Base-by-base conservation (phyloP, 2,888 invertebrate genomes). In the Drosophila suboccidentalis region DNA sequence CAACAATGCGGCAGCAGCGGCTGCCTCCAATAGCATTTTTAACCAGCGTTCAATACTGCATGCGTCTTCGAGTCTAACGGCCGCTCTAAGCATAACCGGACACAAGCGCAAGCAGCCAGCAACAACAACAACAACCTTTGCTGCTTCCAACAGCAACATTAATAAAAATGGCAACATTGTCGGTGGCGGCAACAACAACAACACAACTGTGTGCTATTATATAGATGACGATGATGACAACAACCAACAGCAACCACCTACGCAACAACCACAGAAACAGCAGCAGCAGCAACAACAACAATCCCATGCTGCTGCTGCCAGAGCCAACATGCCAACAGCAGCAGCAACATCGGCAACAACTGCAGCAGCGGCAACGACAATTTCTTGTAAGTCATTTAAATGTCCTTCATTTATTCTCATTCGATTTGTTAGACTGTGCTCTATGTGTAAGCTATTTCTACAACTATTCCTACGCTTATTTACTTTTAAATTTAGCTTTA, bases 381-480 rank as follows among this genome's bases (percentile, higher is more conserved):
- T 92, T 92, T 92, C 92, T 92, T 92, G 92, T 92, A 92, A 92
- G 92, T 92, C 89, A 85, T 55, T 68, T 50, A 59, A 68, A 75
- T 73, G 70, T 69, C 44, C 69, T 51, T 57, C 26, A 54, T 80
- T 47, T 60, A 63, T 68, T 32, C n/a, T 41, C 11, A 53, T 58
- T 64, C 29, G 50, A 46, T 67, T 62, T 65, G 59, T 71, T 49
- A 86, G 87, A 83, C 82, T 83, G 87, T 78, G 26, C 5, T 71
- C 34, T 54, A 54, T 70, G 61, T 59, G 46, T 11, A 66, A 63
- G 50, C 51, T 41, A 41, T 72, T 26, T 1, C 26, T 26, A 22
- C 65, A 49, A 41, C 9, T 55, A 54, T 54, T 53, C 73, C 77
- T 65, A 69, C 46, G 46, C 69, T 50, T 59, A 46, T 41, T 36